Percentiles rank a stretch among this genome's conserved stretches.
phyloP scores from a whole-genome alignment of 1,140 invertebrate species.

The Drosophila trapezifrons region DNA sequence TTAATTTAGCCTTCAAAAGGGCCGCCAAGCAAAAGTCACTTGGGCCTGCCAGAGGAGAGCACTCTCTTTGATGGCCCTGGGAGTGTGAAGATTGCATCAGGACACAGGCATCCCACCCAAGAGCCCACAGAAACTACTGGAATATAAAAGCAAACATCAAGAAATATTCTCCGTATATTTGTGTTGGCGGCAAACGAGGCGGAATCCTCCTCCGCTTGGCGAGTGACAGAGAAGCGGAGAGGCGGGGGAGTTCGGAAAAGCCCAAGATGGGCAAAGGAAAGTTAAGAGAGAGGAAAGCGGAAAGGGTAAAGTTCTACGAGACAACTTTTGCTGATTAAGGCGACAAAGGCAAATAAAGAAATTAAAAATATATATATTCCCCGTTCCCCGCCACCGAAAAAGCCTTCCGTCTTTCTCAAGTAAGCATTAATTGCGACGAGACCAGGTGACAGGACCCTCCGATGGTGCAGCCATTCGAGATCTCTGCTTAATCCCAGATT shows the following conservation, averaged over 20 bases:
- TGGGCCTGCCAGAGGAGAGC: slow-evolving; percentile 14
- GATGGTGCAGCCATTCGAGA: slow-evolving; percentile 34
- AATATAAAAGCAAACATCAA: slow-evolving; percentile 52
- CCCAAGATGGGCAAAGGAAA: slow-evolving; percentile 28
- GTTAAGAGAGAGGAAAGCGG: slow-evolving; percentile 22
- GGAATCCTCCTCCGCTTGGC: slow-evolving; percentile 23
- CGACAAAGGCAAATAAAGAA: slow-evolving; percentile 51
- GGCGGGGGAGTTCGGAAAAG: slow-evolving; percentile 14
- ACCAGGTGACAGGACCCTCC: slow-evolving; percentile 23
- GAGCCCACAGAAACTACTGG: slow-evolving; percentile 40
- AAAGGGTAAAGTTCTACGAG: slow-evolving; percentile 28
- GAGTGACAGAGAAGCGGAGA: slow-evolving; percentile 22
- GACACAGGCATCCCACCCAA: not conserved
- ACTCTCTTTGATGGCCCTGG: slow-evolving; percentile 32
- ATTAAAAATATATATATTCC: slow-evolving; percentile 41
- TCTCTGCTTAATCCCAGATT: slow-evolving; percentile 21
- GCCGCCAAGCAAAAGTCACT: slow-evolving; percentile 30
- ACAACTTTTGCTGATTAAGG: slow-evolving; percentile 54
- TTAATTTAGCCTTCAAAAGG: slow-evolving; percentile 28
- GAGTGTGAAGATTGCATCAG: slow-evolving; percentile 46
- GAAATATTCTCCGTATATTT: slow-evolving; percentile 49
- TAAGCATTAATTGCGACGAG: slow-evolving; percentile 26
- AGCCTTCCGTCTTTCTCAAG: slow-evolving; percentile 3
- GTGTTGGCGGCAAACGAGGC: slow-evolving; percentile 37
- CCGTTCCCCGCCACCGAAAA: slow-evolving; percentile 7